phyloP scores from a whole-genome alignment of 2,113 vertebrate species.

The Boulengerochromis microlepis region DNA sequence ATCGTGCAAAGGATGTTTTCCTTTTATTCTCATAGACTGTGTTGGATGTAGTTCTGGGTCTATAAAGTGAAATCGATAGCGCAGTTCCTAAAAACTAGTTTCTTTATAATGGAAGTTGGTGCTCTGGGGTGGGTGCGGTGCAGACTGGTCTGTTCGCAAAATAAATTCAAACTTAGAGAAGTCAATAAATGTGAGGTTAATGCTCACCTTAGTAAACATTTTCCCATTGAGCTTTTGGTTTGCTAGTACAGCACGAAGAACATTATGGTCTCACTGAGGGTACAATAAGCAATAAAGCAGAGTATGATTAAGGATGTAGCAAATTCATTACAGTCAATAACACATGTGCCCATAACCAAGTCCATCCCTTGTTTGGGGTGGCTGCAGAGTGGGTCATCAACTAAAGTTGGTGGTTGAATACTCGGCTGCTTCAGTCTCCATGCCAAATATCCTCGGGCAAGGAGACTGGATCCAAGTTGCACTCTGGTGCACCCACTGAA shows the following conservation, averaged over 20 bases:
- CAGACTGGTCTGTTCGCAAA: not conserved
- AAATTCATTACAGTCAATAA: not conserved
- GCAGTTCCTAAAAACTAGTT: not conserved
- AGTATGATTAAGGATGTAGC: not conserved
- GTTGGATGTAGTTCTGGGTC: not conserved
- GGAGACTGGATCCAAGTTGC: not conserved
- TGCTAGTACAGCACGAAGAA: not conserved
- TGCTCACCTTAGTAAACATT: not conserved
- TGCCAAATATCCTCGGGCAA: not conserved
- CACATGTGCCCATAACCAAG: not conserved
- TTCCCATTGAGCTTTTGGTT: not conserved
- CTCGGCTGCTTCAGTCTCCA: not conserved
- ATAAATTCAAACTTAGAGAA: not conserved
- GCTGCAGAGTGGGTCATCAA: not conserved
- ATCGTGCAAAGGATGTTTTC: not conserved
- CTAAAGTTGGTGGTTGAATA: not conserved
- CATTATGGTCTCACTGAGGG: not conserved
- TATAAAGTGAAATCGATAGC: not conserved
- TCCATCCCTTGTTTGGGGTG: not conserved
- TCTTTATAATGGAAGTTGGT: not conserved
- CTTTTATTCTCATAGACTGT: not conserved
- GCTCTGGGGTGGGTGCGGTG: not conserved
- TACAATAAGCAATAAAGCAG: not conserved
- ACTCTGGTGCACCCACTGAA: not conserved
- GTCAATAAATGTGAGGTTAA: not conserved